phyloP scores from a whole-genome alignment of 1,140 invertebrate genomes.

The Papilio glaucus region DNA sequence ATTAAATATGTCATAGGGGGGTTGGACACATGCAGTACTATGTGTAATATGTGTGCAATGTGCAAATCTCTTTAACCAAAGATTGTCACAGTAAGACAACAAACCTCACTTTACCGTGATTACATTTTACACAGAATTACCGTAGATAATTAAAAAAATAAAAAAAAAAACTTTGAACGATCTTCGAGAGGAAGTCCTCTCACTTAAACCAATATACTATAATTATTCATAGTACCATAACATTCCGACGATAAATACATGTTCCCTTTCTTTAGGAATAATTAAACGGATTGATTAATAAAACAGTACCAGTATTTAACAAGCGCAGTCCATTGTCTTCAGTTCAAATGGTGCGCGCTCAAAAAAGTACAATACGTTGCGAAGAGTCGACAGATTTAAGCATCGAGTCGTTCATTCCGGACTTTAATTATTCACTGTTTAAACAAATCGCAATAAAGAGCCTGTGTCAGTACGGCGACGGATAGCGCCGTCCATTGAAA shows the following conservation, averaged over 20 bases:
- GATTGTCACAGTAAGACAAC: too few species aligned
- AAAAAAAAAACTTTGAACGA: too few species aligned
- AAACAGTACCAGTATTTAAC: constrained; percentile 70
- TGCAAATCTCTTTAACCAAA: too few species aligned
- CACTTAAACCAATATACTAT: too few species aligned
- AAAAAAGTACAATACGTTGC: constrained; percentile 65
- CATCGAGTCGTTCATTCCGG: constrained; percentile 71
- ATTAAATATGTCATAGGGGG: too few species aligned
- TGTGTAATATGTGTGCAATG: too few species aligned
- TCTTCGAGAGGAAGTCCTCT: too few species aligned
- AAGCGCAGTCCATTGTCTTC: constrained; percentile 66
- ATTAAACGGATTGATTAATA: constrained; percentile 77
- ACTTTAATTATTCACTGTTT: constrained; percentile 81
- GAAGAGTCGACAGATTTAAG: constrained; percentile 69
- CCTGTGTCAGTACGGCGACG: constrained; percentile 56
- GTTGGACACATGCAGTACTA: too few species aligned
- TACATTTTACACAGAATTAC: too few species aligned
- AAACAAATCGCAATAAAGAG: constrained; percentile 79
- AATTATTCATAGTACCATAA: too few species aligned
- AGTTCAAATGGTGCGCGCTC: constrained; percentile 60
- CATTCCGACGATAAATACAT: constrained; percentile 2
- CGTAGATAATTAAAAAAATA: too few species aligned
- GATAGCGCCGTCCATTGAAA: constrained; percentile 58
- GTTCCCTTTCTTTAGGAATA: constrained; percentile 47
- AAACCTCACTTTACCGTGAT: too few species aligned